Evolutionary conservation across 2,797 vertebrate species (phyloP).

Genomic region (Crenuchus spilurus): DNA sequence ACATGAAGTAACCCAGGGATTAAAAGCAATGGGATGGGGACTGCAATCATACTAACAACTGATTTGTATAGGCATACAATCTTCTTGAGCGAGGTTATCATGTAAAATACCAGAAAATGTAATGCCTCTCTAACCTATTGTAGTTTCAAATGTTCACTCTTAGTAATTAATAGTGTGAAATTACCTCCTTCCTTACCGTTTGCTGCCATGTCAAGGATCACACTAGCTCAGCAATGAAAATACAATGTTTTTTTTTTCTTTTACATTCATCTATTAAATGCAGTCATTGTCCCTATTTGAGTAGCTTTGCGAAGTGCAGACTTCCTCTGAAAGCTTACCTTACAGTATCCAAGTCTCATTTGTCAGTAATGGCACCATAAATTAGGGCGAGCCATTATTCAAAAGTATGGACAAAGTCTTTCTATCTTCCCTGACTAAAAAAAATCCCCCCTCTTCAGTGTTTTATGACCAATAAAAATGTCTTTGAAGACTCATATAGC

Average conservation of each 20-base stretch:
- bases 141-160: too few species aligned
- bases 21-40: too few species aligned
- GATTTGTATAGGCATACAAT: too few species aligned
- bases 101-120: too few species aligned
- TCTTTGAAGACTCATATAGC: constrained; percentile 2
- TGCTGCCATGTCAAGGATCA: too few species aligned
- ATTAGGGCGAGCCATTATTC: constrained; percentile 33
- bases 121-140: too few species aligned
- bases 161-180: too few species aligned
- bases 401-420: constrained; percentile 15
- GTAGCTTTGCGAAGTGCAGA: not conserved
- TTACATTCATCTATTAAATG: not conserved
- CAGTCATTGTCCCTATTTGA: not conserved
- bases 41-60: too few species aligned
- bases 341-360: constrained; percentile 36
- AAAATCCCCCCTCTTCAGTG: not conserved
- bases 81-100: too few species aligned
- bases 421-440: constrained; percentile 13
- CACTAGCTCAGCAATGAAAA: not conserved
- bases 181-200: too few species aligned
- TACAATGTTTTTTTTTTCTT: not conserved
- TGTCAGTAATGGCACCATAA: constrained; percentile 36
- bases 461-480: constrained; percentile 23
- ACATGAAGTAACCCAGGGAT: too few species aligned
- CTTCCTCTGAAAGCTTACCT: constrained; percentile 21